Evolutionary conservation across 2,797 vertebrate species (phyloP), one percentile per base, ranked within the genome.

Genomic region (Melanotaenia trifasciata): DNA sequence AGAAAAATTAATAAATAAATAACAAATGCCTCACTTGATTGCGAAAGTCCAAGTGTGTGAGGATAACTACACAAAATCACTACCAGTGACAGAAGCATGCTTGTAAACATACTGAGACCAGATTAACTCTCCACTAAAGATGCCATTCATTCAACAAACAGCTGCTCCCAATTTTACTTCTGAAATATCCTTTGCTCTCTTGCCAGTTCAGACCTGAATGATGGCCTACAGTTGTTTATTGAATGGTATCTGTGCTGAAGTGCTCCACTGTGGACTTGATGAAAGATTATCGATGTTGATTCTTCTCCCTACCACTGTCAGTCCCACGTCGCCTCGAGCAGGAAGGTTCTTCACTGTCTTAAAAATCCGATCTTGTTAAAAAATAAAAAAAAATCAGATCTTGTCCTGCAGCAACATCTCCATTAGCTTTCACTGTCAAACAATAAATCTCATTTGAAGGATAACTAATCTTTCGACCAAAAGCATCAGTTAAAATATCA

Each of bases 221-320:
- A 92, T 89, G 90, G 92, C 93, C 93, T 89, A 89, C 86, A 91
- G 92, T 93, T 93, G 91, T 94, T 89, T 94, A 94, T 94, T 87
- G 94, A 95, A 85, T 92, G 85, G 83, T 87, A 87, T 91, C 85
- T 83, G 87, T 83, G 88, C 84, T 84, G 84, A 92, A 90, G 90
- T 89, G 80, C 77, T 92, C 85, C 81, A 58, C 87, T 78, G 80
- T 85, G 84, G 93, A 89, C 94, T 90, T 92, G 93, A 94, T 94
- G 93, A 93, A 94, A 94, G 93, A 95, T 95, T 95, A 95, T 94
- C 93, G 94, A 94, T 94, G 93, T 93, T 94, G 93, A 95, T 94
- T 93, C 84, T 84, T 87, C 91, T 84, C 87, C 80, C 89, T 87
- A 84, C 88, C 86, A 60, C 90, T 93, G 92, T 93, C 94, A 89